These are phyloP conservation scores for Phyllopteryx taeniolatus DNA, from an alignment of 2,113 vertebrate genomes.

Conservation along the genomic window DNA sequence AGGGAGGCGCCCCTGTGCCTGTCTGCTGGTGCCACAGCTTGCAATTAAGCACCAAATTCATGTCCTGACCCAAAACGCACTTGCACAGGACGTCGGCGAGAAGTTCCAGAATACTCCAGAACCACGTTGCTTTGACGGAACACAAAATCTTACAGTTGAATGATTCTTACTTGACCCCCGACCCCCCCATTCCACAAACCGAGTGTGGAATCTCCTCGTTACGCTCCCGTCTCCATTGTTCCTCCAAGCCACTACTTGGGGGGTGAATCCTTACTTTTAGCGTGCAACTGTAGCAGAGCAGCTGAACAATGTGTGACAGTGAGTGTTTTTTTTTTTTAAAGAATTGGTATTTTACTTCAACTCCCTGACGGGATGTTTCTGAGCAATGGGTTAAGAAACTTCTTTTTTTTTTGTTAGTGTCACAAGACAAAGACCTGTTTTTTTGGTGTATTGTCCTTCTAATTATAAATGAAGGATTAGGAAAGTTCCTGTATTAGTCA, in stretches of 20 bases:
- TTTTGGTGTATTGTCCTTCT: not conserved
- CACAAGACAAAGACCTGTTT: not conserved
- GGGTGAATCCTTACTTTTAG: not conserved
- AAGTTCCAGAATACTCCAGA: not conserved
- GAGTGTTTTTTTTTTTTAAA: not conserved
- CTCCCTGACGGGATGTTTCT: not conserved
- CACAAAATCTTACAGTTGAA: not conserved
- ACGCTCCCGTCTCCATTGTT: not conserved
- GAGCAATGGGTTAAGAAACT: not conserved
- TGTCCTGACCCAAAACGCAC: not conserved
- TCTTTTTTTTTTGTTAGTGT: not conserved
- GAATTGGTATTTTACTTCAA: not conserved
- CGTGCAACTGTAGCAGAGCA: not conserved
- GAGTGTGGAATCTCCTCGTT: slow-evolving; percentile 5
- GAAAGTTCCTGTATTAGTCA: not conserved
- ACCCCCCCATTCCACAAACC: not conserved
- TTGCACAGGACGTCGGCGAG: not conserved
- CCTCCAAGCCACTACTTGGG: not conserved
- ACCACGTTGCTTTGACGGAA: not conserved
- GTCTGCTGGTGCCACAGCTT: not conserved
- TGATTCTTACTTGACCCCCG: not conserved
- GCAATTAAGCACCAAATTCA: not conserved
- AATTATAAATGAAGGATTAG: not conserved
- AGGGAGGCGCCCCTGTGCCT: not conserved
- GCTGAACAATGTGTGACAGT: not conserved